These are phyloP conservation scores for Rhabditoides inermis DNA, from an alignment of 2,888 invertebrate genomes.

Conservation along the genomic window DNA sequence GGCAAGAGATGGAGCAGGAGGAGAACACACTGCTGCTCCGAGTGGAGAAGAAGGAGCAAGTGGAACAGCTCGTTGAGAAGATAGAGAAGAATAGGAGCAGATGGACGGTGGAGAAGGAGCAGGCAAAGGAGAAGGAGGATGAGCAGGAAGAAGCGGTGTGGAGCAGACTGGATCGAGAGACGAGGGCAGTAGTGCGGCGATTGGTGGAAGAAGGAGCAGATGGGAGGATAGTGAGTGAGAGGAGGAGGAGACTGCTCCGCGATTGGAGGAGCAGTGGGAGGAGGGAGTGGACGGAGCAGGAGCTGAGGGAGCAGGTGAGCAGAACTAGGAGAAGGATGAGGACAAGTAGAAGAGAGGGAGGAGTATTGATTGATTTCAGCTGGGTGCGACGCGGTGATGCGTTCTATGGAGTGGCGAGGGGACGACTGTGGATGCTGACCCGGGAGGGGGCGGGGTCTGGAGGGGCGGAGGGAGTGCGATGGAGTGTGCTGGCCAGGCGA, in stretches of 20 bases:
- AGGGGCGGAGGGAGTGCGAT: not conserved
- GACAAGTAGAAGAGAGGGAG: constrained; percentile 10
- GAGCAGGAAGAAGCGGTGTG: too few species aligned
- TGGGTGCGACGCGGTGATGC: not conserved
- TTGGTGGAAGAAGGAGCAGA: constrained; percentile 8
- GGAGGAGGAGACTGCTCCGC: constrained; percentile 3
- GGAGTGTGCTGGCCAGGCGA: constrained; percentile 3
- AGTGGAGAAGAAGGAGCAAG: too few species aligned
- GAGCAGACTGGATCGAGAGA: too few species aligned
- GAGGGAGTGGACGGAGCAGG: not conserved
- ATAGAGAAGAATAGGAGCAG: too few species aligned
- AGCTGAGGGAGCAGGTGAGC: not conserved
- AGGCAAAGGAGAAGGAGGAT: too few species aligned
- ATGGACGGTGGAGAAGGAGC: too few species aligned
- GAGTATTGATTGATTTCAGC: constrained; percentile 6
- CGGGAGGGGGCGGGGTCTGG: not conserved
- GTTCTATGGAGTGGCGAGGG: constrained; percentile 1
- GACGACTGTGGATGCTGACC: constrained; percentile 5
- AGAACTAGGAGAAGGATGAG: constrained; percentile 5
- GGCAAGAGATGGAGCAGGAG: too few species aligned
- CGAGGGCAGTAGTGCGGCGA: too few species aligned
- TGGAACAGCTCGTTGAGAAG: too few species aligned
- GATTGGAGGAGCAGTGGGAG: not conserved
- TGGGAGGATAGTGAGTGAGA: constrained; percentile 2
- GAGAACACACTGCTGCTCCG: too few species aligned